Percentiles rank a stretch among this genome's conserved stretches.
These are phyloP conservation scores for Pseudochirops corinnae DNA, from an alignment of 2,797 vertebrate species.

Conservation along the genomic window DNA sequence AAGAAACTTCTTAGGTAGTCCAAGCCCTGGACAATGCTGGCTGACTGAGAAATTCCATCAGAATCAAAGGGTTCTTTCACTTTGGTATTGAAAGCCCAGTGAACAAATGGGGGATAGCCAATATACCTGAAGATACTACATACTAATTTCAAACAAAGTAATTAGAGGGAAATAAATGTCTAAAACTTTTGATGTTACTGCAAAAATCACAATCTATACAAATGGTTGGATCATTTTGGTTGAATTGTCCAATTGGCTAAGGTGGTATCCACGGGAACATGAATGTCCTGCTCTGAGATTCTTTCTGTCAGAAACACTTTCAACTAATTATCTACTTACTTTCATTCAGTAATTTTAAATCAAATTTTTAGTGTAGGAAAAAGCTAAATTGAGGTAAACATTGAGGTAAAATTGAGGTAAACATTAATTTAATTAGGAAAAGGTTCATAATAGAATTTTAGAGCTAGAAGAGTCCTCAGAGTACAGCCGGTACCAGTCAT, in stretches of 20 bases:
- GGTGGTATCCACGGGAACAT: neutral
- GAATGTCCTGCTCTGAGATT: neutral
- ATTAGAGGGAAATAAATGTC: neutral
- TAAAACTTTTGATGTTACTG: neutral
- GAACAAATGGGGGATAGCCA: neutral
- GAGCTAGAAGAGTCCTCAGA: neutral
- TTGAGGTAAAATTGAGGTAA: neutral
- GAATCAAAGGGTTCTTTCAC: neutral
- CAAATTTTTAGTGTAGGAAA: neutral
- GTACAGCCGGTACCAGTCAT: neutral
- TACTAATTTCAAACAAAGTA: neutral
- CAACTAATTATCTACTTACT: neutral
- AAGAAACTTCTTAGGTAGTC: neutral
- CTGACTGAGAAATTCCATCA: neutral
- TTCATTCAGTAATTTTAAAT: neutral
- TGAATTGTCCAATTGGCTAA: neutral
- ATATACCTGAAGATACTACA: neutral
- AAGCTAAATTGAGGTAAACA: neutral
- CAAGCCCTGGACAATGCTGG: neutral
- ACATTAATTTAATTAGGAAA: neutral
- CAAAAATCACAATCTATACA: neutral
- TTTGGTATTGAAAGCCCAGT: neutral
- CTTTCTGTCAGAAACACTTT: neutral
- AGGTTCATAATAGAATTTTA: neutral
- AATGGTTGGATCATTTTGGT: neutral